Evolutionary conservation across 2,113 vertebrate genomes (phyloP).

Genomic region (Microtus richardsoni): DNA sequence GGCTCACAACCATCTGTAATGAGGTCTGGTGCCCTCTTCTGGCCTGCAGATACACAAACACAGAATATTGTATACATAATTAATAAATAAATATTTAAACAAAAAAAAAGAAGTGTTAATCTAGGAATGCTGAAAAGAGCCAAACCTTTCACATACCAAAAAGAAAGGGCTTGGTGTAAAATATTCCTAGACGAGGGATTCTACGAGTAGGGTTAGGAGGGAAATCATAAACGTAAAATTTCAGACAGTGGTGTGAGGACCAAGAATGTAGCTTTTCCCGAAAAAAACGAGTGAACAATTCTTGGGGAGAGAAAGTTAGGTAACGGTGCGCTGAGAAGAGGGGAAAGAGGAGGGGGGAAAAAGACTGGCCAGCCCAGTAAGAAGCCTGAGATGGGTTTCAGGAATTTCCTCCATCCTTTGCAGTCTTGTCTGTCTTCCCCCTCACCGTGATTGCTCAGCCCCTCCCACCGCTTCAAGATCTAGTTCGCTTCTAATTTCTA

Average conservation of each 20-base stretch:
- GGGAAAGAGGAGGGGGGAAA: fast-evolving
- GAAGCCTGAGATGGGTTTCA: not conserved
- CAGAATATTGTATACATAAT: no score
- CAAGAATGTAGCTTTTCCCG: not conserved
- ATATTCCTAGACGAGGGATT: not conserved
- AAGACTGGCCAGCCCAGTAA: not conserved
- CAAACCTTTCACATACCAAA: not conserved
- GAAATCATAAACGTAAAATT: not conserved
- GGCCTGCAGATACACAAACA: no score
- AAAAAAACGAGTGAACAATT: not conserved
- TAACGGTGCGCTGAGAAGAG: not conserved
- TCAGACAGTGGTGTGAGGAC: not conserved
- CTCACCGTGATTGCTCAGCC: not conserved
- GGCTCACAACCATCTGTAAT: no score
- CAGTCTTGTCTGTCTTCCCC: not conserved
- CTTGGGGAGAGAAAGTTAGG: not conserved
- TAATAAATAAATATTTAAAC: no score
- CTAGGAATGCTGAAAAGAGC: not conserved
- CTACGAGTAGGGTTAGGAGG: not conserved
- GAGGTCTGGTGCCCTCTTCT: no score
- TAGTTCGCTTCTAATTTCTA: not conserved
- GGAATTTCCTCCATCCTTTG: not conserved
- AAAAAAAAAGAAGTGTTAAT: no score
- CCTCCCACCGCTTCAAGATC: not conserved
- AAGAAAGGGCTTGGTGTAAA: not conserved